Conservation (phyloP, 2,888 invertebrate genomes). For the Antheraea assamensis region DNA sequence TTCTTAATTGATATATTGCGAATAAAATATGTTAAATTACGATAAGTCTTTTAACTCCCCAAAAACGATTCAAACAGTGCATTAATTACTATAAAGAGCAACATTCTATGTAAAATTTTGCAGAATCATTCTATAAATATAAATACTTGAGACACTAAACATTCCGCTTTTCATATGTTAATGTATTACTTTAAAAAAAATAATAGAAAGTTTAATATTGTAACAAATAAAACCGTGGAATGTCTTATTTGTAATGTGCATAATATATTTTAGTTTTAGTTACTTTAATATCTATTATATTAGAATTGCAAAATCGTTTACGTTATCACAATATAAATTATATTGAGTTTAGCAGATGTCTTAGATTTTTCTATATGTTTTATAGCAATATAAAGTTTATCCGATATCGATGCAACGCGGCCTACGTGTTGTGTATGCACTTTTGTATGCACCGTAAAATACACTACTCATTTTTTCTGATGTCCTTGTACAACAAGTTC, state of each 20-base stretch:
- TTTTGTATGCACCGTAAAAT: conserved; percentile 25
- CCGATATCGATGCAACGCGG: conserved; percentile 5
- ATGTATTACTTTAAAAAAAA: conserved; percentile 11
- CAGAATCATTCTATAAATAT: background rate
- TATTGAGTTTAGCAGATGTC: background rate
- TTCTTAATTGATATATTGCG: background rate
- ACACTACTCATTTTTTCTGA: conserved; percentile 60
- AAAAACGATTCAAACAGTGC: background rate
- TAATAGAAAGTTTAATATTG: background rate
- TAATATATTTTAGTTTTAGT: background rate
- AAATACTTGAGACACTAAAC: background rate
- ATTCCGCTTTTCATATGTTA: background rate
- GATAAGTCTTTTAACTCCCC: background rate
- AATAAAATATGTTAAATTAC: background rate
- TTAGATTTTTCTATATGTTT: background rate
- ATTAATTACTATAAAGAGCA: background rate
- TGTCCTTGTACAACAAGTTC: conserved; percentile 74
- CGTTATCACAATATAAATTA: background rate
- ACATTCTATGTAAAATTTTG: background rate
- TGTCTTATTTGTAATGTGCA: background rate
- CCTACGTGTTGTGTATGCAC: conserved; percentile 16
- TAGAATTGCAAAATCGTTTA: conserved; percentile 3
- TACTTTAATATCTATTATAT: background rate
- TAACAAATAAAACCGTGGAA: background rate
- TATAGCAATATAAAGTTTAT: background rate